Conservation (phyloP, 2,797 vertebrate genomes). For the Eremophila alpestris region DNA sequence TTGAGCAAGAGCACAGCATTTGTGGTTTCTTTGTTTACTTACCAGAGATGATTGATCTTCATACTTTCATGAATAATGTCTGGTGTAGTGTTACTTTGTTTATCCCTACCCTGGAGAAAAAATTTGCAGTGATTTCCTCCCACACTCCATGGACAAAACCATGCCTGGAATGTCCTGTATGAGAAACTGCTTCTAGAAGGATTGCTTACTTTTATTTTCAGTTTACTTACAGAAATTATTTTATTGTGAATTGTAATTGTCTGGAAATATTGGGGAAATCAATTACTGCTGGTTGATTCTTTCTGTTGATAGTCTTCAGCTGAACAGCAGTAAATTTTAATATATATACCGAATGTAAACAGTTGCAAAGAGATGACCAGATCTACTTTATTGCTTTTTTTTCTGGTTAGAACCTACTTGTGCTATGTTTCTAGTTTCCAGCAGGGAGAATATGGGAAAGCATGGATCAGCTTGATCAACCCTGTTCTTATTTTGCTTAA, state of each 20-base stretch:
- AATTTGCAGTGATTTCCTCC: background rate
- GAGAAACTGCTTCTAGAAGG: background rate
- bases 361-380: background rate
- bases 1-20: background rate
- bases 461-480: background rate
- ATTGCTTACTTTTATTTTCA: background rate
- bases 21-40: background rate
- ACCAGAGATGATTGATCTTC: background rate
- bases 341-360: background rate
- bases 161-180: background rate
- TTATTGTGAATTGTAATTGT: background rate
- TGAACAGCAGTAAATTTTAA: background rate
- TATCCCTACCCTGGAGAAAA: background rate
- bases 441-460: background rate
- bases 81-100: background rate
- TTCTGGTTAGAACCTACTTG: background rate
- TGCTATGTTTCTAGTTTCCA: background rate
- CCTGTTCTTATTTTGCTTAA: background rate
- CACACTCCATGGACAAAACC: accelerated
- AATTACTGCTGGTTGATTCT: background rate
- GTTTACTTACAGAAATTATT: background rate
- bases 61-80: background rate
- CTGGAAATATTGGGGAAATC: background rate
- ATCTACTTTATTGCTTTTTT: background rate
- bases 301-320: background rate